Evolutionary conservation across 2,888 invertebrate genomes (phyloP), one percentile per base, ranked within the genome.

Genomic region (Pimpla rufipes): DNA sequence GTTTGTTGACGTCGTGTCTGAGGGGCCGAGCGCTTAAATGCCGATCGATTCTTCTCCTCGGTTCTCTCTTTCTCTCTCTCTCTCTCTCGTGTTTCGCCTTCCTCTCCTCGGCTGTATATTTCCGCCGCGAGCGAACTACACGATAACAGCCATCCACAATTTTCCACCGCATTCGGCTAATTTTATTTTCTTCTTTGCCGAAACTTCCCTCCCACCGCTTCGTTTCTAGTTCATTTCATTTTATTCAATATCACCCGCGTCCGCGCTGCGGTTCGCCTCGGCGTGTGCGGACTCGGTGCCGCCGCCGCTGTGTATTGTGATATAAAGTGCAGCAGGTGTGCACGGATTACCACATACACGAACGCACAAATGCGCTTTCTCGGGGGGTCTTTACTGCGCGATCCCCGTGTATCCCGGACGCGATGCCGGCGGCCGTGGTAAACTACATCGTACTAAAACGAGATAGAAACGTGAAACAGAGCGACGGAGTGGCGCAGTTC

Each of bases 401-500:
- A 70, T 79, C 57, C 64, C 64, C 57, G 52, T 68, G 59, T 67
- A 29, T 66, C 52, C 37, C 50, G 74, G 40, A 42, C 37, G 50
- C n/a, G 29, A 55, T 62, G 62, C 52, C 55, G 2, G 13, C 29
- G 55, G 18, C 81, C 52, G 59, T 37, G 74, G 29, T 57, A 55
- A 84, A 70, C 67, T 83, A 76, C 74, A 37, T 68, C 55, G 67
- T 42, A 62, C 76, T 23, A 70, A 64, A 81, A 80, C 77, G 77
- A 74, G 81, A 81, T 77, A 70, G 81, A 81, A 80, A 80, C 66
- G 82, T 57, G 70, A 75, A 77, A 67, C 71, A 64, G 40, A 74
- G 78, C 29, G 21, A 74, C 47, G 16, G 57, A 78, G 73, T 52
- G 74, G 62, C 74, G 73, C 83, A 74, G 78, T 81, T 81, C 73